A percentile compares a stretch with the other conserved stretches of the same genome.
phyloP scores from a whole-genome alignment of 2,888 invertebrate genomes.

The Ptycholaimellus sp. region DNA sequence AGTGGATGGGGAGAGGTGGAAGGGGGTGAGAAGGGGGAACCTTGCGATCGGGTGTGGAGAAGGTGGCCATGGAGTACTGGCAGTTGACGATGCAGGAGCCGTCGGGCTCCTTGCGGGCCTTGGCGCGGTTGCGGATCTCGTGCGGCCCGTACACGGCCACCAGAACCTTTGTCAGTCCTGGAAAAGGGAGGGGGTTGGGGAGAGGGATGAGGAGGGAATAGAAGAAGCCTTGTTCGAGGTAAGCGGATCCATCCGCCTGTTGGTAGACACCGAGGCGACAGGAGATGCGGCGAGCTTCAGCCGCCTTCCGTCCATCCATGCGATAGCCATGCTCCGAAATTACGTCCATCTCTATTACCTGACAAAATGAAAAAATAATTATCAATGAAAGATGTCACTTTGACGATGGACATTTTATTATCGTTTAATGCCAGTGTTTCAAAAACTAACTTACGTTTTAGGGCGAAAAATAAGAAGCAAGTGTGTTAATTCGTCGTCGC shows the following conservation, averaged over 20 bases:
- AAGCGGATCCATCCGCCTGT: constrained; percentile 24
- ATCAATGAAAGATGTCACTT: too few relatives aligned
- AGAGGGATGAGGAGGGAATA: constrained; percentile 9
- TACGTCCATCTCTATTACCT: constrained; percentile 12
- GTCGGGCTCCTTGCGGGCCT: constrained; percentile 45
- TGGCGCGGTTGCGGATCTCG: constrained; percentile 38
- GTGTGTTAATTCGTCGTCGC: too few relatives aligned
- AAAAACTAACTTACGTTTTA: too few relatives aligned
- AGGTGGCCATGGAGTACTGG: constrained; percentile 88
- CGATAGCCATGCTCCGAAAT: constrained; percentile 18
- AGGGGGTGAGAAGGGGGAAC: constrained; percentile 11
- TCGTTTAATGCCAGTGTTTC: too few relatives aligned
- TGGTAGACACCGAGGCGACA: constrained; percentile 16
- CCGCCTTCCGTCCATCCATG: constrained; percentile 17
- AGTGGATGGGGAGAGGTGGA: constrained; percentile 7
- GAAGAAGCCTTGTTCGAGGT: constrained; percentile 18
- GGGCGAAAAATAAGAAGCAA: too few relatives aligned
- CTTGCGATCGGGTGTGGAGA: constrained; percentile 68
- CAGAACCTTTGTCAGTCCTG: too few relatives aligned
- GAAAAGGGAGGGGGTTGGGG: constrained; percentile 4
- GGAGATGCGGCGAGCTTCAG: constrained; percentile 19
- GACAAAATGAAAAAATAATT: too few relatives aligned
- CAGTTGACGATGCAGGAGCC: too few relatives aligned
- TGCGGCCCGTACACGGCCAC: constrained; percentile 95
- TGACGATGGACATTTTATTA: too few relatives aligned